These are phyloP conservation scores for Zaprionus tsacasi DNA, from an alignment of 1,140 invertebrate species.

Conservation along the genomic window DNA sequence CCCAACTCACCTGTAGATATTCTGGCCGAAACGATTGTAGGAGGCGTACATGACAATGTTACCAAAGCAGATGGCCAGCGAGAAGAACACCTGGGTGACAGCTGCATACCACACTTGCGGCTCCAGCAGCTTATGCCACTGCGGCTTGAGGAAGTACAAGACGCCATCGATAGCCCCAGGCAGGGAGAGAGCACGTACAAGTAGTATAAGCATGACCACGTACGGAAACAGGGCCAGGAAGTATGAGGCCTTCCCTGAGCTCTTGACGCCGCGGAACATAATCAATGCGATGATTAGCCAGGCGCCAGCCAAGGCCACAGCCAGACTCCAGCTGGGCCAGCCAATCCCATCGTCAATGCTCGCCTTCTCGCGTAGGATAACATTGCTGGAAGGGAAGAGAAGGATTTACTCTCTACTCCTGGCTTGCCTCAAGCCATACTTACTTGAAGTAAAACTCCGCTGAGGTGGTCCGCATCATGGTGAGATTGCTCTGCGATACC, in stretches of 20 bases:
- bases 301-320: constrained; percentile 89
- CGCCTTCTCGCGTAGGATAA: constrained; percentile 88
- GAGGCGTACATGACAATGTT: constrained; percentile 93
- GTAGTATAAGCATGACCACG: constrained; percentile 90
- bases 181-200: constrained; percentile 90
- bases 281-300: constrained; percentile 92
- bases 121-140: constrained; percentile 89
- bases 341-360: constrained; percentile 90
- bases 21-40: constrained; percentile 92
- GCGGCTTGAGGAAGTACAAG: constrained; percentile 90
- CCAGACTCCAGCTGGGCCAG: constrained; percentile 89
- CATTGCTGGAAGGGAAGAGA: constrained; percentile 84
- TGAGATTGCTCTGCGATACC: constrained; percentile 6
- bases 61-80: constrained; percentile 92
- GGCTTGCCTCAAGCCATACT: constrained; percentile 53
- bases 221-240: constrained; percentile 95
- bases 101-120: constrained; percentile 92
- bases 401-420: neutral
- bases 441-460: constrained; percentile 87
- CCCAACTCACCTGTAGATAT: constrained; percentile 88
- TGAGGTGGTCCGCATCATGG: constrained; percentile 84
- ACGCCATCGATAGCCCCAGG: constrained; percentile 91
- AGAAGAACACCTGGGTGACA: constrained; percentile 86
- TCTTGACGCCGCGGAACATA: constrained; percentile 91
- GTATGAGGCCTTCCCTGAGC: constrained; percentile 92